phyloP scores from a whole-genome alignment of 2,888 invertebrate genomes.

The Acleris literana region DNA sequence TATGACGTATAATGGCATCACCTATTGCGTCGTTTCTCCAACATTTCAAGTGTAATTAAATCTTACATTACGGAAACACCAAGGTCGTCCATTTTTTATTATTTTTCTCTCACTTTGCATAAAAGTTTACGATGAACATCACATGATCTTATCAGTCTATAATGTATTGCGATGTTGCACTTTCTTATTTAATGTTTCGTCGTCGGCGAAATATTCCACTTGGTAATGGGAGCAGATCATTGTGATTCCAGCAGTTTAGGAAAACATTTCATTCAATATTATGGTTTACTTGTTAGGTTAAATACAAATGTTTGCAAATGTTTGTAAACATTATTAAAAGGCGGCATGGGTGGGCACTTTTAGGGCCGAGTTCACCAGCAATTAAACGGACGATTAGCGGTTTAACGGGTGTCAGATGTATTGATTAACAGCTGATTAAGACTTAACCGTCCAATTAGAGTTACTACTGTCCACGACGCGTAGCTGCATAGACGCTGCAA shows the following conservation, averaged over 20 bases:
- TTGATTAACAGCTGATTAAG: too few species aligned
- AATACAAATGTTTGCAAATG: not conserved
- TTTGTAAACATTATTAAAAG: not conserved
- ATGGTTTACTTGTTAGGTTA: slow-evolving; percentile 20
- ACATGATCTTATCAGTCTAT: slow-evolving; percentile 11
- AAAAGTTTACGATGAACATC: slow-evolving; percentile 13
- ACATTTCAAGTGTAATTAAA: not conserved
- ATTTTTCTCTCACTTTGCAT: slow-evolving; percentile 21
- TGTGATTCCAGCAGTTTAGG: slow-evolving; percentile 44
- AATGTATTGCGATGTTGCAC: not conserved
- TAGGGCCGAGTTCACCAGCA: not conserved
- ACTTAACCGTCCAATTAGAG: too few species aligned
- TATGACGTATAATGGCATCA: too few species aligned
- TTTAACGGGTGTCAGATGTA: too few species aligned
- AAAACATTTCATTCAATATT: slow-evolving; percentile 37
- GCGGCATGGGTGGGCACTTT: not conserved
- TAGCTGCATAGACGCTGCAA: too few species aligned
- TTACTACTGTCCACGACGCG: too few species aligned
- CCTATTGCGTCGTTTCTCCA: not conserved
- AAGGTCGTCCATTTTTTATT: slow-evolving; percentile 20
- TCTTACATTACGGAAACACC: slow-evolving; percentile 15
- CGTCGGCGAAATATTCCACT: slow-evolving; percentile 32
- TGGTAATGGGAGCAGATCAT: slow-evolving; percentile 59
- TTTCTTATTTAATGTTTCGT: slow-evolving; percentile 17
- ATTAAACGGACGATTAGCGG: too few species aligned